Evolutionary conservation across 2,888 invertebrate genomes (phyloP), one percentile per base, ranked within the genome.

Genomic region (Drosophila limbata): DNA sequence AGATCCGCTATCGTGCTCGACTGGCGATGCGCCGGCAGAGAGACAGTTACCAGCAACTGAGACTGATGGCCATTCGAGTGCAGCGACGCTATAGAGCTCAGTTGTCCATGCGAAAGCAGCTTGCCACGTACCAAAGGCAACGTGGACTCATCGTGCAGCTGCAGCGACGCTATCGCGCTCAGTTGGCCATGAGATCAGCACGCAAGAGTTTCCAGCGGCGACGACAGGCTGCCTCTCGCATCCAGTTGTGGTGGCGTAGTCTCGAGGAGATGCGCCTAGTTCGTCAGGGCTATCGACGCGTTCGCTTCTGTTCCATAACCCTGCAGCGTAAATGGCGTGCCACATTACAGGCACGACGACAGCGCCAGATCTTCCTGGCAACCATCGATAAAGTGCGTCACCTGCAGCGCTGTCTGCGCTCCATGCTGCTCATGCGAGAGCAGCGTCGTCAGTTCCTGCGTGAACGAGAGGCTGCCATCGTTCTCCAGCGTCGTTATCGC

Each of bases 401-500:
- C 0, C 6, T 82, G 39, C 94, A 94, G 77, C 83, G 86, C 25
- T 80, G 80, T 55, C 92, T 93, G 74, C 92, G 93, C n/a, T 92
- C 90, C n/a, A 45, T 59, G 11, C 15, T 77, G 21, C 45, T 35
- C 4, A 82, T 82, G 80, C 59, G 35, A 2, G 28, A 47, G 13
- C 65, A 82, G 10, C 85, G 85, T 8, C 28, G 17, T 3, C 31
- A 69, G 9, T 84, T 45, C 8, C 66, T 52, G 6, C 35, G 5
- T 5, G 11, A 52, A 39, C 72, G 65, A 0, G 37, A 39, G 6
- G 73, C 85, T 5, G 72, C 72, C 11, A 5, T 76, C 13, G 59
- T 69, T 9, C 11, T 84, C 3, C 94, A 94, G 79, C 88, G 87
- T 21, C 85, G 85, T 35, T 93, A 93, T 76, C 93, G 93, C 13